These are phyloP conservation scores for Aeoliscus strigatus DNA, from an alignment of 2,797 vertebrate species.

Conservation along the genomic window DNA sequence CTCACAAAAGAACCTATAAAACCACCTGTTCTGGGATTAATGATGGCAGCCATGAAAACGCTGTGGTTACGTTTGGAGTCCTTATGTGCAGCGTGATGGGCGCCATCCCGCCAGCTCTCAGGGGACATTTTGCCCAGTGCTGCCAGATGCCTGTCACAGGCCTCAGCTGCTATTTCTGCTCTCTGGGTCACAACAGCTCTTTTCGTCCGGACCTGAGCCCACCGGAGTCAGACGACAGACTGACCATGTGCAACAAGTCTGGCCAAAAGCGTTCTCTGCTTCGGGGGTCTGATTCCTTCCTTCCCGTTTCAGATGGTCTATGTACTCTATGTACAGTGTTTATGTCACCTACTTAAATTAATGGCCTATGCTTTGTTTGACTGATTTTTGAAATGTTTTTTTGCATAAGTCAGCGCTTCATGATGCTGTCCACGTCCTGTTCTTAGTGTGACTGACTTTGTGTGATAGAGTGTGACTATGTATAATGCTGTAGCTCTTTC, in stretches of 20 bases:
- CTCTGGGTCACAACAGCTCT: conserved; percentile 45
- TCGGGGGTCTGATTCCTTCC: too few relatives aligned
- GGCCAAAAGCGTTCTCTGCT: too few relatives aligned
- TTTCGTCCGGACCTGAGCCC: conserved; percentile 34
- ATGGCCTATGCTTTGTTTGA: too few relatives aligned
- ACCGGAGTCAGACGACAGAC: conserved; percentile 16
- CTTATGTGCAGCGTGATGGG: conserved; percentile 40
- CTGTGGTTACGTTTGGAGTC: conserved; percentile 35
- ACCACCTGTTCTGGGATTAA: conserved; percentile 7
- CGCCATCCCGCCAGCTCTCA: conserved; percentile 56
- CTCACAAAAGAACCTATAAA: conserved; percentile 7
- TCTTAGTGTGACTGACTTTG: too few relatives aligned
- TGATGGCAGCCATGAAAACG: conserved; percentile 10
- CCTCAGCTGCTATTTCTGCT: conserved; percentile 70
- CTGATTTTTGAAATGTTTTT: too few relatives aligned
- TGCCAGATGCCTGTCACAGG: conserved; percentile 71
- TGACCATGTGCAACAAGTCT: conserved; percentile 1
- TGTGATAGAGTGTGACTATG: too few relatives aligned
- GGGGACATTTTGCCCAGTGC: conserved; percentile 60
- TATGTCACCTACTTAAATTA: too few relatives aligned
- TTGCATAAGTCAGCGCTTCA: too few relatives aligned
- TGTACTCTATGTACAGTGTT: too few relatives aligned
- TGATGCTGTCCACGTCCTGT: too few relatives aligned
- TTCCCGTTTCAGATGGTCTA: too few relatives aligned
- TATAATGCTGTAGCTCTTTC: too few relatives aligned